Percentiles rank a stretch among this genome's conserved stretches.
phyloP scores from a whole-genome alignment of 2,888 invertebrate genomes.

The Mimas tiliae region DNA sequence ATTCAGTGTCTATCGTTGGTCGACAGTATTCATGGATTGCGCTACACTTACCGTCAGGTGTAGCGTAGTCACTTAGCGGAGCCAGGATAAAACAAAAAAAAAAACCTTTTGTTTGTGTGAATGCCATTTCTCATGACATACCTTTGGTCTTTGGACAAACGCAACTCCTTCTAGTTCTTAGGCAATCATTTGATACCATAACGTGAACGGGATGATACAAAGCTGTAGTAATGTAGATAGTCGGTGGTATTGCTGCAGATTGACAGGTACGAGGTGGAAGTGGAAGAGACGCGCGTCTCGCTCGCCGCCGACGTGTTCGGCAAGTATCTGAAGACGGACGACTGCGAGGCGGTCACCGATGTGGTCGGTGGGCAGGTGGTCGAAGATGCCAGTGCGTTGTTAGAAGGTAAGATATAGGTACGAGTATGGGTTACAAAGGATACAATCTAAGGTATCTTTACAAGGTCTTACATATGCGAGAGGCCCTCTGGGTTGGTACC shows the following conservation, averaged over 20 bases:
- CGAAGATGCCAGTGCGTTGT: conserved; percentile 62
- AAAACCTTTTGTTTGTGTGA: too few species aligned
- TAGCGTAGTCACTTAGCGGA: background rate
- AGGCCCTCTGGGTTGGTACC: too few species aligned
- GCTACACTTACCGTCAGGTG: too few species aligned
- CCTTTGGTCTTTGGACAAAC: too few species aligned
- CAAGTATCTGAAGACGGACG: conserved; percentile 79
- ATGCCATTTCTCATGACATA: too few species aligned
- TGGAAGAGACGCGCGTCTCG: conserved; percentile 93
- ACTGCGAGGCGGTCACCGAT: conserved; percentile 75
- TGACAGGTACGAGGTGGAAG: conserved; percentile 96
- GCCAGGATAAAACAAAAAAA: background rate
- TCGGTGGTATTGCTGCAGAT: conserved; percentile 62
- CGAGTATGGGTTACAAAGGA: too few species aligned
- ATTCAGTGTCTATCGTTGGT: too few species aligned
- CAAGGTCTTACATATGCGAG: too few species aligned
- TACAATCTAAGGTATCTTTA: too few species aligned
- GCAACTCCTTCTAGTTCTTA: too few species aligned
- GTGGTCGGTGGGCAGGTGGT: conserved; percentile 65
- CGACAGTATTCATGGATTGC: too few species aligned
- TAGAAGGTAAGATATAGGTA: conserved; percentile 69
- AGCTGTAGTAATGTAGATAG: conserved; percentile 1
- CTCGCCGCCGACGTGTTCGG: conserved; percentile 88
- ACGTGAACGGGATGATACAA: background rate
- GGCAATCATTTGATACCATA: background rate